Conservation (phyloP, 2,113 vertebrate genomes). For the Sylvilagus bachmani region DNA sequence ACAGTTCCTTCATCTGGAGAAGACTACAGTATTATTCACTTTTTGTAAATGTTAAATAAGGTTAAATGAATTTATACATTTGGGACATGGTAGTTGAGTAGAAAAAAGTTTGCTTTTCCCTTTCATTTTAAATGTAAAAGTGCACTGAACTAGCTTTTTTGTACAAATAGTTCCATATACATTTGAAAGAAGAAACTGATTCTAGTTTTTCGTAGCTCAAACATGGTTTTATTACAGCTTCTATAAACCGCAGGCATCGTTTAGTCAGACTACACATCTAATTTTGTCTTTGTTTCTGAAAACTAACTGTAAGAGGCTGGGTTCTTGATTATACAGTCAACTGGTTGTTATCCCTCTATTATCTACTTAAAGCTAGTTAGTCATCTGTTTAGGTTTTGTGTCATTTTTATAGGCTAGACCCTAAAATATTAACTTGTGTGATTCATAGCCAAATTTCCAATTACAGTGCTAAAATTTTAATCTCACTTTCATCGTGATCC, state of each 20-base stretch:
- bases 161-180: neutral
- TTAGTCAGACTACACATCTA: constrained; percentile 8
- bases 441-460: constrained; percentile 70
- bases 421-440: constrained; percentile 64
- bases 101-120: neutral
- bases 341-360: neutral
- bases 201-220: neutral
- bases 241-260: neutral
- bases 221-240: neutral
- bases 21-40: neutral
- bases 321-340: neutral
- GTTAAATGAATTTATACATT: neutral
- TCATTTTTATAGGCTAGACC: constrained; percentile 20
- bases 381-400: constrained; percentile 58
- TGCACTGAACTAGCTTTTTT: neutral
- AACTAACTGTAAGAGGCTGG: neutral
- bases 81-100: neutral
- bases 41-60: neutral
- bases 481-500: constrained; percentile 68
- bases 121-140: constrained; percentile 48
- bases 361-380: constrained; percentile 46
- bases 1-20: neutral
- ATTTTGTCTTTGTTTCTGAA: constrained; percentile 54
- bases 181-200: constrained; percentile 34
- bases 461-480: constrained; percentile 57